Evolutionary conservation across 1,140 invertebrate species (phyloP), one percentile per base, ranked within the genome.

Genomic region (Leptinotarsa undecemlineata): DNA sequence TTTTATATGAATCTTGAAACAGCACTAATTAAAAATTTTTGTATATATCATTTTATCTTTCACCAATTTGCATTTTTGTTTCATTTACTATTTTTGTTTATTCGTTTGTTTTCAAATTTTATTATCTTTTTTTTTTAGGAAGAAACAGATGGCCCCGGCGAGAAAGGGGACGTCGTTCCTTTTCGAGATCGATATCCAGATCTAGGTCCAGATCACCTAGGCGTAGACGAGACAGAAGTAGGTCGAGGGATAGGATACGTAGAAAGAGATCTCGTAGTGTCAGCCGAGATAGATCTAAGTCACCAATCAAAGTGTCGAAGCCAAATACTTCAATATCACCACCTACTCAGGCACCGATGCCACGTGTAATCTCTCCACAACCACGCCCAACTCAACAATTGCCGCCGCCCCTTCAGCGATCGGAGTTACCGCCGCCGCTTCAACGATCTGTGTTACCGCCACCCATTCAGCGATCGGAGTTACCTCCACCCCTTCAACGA

Each of bases 61-160:
- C n/a, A 20, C n/a, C 20, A 6, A 21, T 76, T 42, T 33, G 33
- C 6, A 8, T 33, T 33, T 48, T 71, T 47, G 3, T 60, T 23
- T 8, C 15, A 64, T 0, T 62, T 64, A 42, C 64, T 4, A 15
- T 63, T 64, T 11, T 64, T 42, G 8, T 42, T 42, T 42, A 0
- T 21, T 76, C 63, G 21, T 17, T 26, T 2, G 21, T 17, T 26
- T 74, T n/a, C 14, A n/a, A 62, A 42, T 11, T 42, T 42, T 3
- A 42, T 11, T 48, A 15, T 21, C 11, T 11, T 11, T 8, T 42
- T 11, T 42, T 42, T 70, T 76, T n/a, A 74, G 61, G 72, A 21
- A 70, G 48, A 84, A 82, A 82, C 75, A 76, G 83, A 60, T 83
- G 82, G 82, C 78, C 79, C 14, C 75, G 79, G 73, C 69, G 71